Percentiles rank a stretch among this genome's conserved stretches.
Evolutionary conservation across 37 sponge, comb jelly and placozoan species (phyloP).

Genomic region (Cliona cf. orientalis): DNA sequence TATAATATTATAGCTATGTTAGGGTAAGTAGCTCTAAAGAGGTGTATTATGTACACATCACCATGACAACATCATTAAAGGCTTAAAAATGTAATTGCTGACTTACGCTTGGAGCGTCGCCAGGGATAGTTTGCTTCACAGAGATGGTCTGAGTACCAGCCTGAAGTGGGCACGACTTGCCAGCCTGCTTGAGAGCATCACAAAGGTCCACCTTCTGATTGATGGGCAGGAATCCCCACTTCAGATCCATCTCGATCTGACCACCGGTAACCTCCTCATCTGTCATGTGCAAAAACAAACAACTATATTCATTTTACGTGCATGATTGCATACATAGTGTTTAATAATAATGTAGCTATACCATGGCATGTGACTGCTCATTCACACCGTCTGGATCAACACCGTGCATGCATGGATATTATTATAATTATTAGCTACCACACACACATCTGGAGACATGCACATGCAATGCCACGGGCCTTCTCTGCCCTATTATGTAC

Average conservation of each 20-base stretch:
- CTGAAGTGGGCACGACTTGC: constrained; percentile 33
- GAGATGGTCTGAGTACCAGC: constrained; percentile 7
- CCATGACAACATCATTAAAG: too few relatives aligned
- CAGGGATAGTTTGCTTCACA: background rate
- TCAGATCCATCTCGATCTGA: constrained; percentile 2
- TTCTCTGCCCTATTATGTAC: too few relatives aligned
- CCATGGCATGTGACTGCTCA: background rate
- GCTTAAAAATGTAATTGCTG: background rate
- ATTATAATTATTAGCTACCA: too few relatives aligned
- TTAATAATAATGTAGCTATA: background rate
- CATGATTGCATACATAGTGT: too few relatives aligned
- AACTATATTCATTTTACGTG: background rate
- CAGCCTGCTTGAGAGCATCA: background rate
- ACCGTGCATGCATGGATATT: too few relatives aligned
- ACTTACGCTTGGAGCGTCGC: constrained; percentile 2
- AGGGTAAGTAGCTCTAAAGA: too few relatives aligned
- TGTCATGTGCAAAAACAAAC: background rate
- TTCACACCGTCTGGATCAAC: too few relatives aligned
- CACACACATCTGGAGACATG: too few relatives aligned
- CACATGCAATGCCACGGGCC: too few relatives aligned
- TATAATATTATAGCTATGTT: too few relatives aligned
- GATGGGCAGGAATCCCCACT: constrained; percentile 15
- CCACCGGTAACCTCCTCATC: constrained; percentile 22
- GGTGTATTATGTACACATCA: too few relatives aligned
- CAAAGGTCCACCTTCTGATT: constrained; percentile 41